Evolutionary conservation across 2,888 invertebrate genomes (phyloP), one percentile per base, ranked within the genome.

Genomic region (Hymenopus coronatus): DNA sequence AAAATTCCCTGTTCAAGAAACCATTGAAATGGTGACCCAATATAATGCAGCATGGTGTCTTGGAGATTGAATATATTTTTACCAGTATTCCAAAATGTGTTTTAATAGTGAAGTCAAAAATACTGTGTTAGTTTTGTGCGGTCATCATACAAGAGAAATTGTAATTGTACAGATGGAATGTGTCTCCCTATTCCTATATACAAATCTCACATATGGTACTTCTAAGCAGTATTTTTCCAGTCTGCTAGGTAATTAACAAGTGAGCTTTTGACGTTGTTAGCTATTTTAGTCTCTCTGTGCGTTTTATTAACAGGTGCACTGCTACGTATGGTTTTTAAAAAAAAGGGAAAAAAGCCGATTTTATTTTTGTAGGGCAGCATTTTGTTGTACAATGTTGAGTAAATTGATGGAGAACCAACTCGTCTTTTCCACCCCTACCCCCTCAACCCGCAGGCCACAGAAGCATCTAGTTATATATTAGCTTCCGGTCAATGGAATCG

Each of bases 401-500:
- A 70, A 70, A 70, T 70, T 70, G 54, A 70, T 70, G 54, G 54
- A 70, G 54, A 70, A 70, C 54, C 20, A 70, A 70, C 54, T 25
- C 54, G 54, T 70, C 54, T 70, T 70, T 70, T 20, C 54, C 20
- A 8, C 54, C 20, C 20, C 54, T 70, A 1, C 25, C 54, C 54
- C 20, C 20, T 40, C 40, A n/a, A n/a, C 15, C 54, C 25, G 15
- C 54, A 70, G 54, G 54, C 54, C 54, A 70, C 54, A 70, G 54
- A 70, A 70, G 54, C 28, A 20, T 85, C 84, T 82, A 82, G 82
- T 33, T 87, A 87, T 87, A 87, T 82, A 87, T 82, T 87, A 82
- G 87, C 83, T 86, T 89, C 86, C 82, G 88, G 84, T 89, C 88
- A 88, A 89, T 89, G 85, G 82, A 89, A 89, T 89, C 88, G 89